Evolutionary conservation across 1,140 invertebrate genomes (phyloP).

Genomic region (Mizuhopecten yessoensis): DNA sequence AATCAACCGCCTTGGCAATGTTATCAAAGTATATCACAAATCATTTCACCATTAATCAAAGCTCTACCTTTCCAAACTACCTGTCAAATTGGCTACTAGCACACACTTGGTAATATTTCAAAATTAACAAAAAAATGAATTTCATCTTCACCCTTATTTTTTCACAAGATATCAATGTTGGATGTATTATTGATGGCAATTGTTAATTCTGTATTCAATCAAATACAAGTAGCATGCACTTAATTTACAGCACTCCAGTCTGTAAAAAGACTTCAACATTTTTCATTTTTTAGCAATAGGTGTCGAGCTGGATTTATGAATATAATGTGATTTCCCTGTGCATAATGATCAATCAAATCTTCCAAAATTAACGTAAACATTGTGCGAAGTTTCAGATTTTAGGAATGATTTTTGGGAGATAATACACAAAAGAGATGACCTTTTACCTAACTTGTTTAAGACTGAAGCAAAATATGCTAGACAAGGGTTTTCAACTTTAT

Average conservation of each 20-base stretch:
- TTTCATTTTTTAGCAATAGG: neutral
- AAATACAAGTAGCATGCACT: neutral
- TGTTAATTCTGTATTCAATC: neutral
- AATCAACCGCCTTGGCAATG: slow-evolving; percentile 28
- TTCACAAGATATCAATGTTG: neutral
- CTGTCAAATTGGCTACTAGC: neutral
- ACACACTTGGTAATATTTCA: neutral
- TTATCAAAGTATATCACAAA: neutral
- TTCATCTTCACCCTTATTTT: neutral
- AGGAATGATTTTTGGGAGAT: slow-evolving; percentile 11
- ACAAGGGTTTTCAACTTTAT: neutral
- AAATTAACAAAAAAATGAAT: neutral
- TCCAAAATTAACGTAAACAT: neutral
- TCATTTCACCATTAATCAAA: neutral
- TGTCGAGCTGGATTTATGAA: neutral
- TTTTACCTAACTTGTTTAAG: slow-evolving; percentile 18
- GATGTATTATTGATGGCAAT: neutral
- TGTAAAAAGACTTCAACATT: neutral
- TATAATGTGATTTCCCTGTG: neutral
- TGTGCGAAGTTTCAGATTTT: neutral
- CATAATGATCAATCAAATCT: slow-evolving; percentile 42
- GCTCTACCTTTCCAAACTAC: neutral
- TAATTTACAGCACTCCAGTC: neutral
- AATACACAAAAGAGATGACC: neutral
- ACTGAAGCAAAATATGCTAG: neutral